Conservation (phyloP, 2,113 vertebrate species). For the Nestor notabilis region DNA sequence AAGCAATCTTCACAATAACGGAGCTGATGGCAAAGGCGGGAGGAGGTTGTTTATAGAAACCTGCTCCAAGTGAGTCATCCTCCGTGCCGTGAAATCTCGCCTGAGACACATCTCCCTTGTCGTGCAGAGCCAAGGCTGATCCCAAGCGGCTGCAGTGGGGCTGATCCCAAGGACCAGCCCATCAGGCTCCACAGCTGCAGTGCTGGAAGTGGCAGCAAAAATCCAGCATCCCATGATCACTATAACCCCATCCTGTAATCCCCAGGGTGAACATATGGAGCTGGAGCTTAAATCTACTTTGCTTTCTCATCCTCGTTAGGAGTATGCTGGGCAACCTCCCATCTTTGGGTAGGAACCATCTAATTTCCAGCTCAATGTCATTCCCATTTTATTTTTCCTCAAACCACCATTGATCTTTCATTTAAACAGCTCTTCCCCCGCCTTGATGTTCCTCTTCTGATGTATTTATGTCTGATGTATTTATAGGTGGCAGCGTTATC, state of each 20-base stretch:
- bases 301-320: background rate
- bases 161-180: background rate
- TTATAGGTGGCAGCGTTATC: background rate
- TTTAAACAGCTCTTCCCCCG: background rate
- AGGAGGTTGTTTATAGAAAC: constrained; percentile 44
- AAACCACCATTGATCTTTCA: background rate
- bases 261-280: background rate
- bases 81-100: background rate
- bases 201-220: background rate
- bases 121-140: background rate
- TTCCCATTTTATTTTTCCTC: background rate
- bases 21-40: background rate
- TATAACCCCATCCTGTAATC: background rate
- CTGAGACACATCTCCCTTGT: background rate
- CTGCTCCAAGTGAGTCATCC: background rate
- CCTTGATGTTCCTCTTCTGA: background rate
- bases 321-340: background rate
- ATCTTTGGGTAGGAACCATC: background rate
- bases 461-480: background rate
- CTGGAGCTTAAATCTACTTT: background rate
- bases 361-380: background rate
- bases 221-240: background rate
- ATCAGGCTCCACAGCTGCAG: rapidly evolving
- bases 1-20: background rate
- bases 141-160: background rate